Evolutionary conservation across 1,140 invertebrate species (phyloP), one percentile per base, ranked within the genome.

Genomic region (Dreissena polymorpha): DNA sequence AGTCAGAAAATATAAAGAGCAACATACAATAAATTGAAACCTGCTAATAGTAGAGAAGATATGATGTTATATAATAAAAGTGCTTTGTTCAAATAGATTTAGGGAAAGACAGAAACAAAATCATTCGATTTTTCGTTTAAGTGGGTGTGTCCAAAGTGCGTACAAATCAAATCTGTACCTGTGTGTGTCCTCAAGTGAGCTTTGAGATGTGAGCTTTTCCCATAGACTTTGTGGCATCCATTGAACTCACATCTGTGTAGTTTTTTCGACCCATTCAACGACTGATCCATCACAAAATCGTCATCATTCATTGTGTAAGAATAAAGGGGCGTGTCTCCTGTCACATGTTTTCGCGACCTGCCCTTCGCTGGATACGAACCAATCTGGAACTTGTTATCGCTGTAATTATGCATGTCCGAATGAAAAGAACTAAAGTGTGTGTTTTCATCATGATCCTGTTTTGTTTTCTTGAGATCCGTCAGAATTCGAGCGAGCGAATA

Each of bases 201-300:
- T 89, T 96, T 96, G 6, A 96, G 92, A 92, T 96, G 96, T 27
- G 96, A 96, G 86, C 95, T 96, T 91, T 96, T 96, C 25, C 95
- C 95, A 91, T 96, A 99, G 69, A 99, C 98, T 94, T 99, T 99
- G 49, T 97, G 97, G 94, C 99, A 99, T 27, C 97, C 98, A 0
- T 97, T 97, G 93, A 99, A 99, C 94, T 99, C 98, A 93, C 99
- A 99, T 23, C 93, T 94, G 91, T 95, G 95, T 13, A 88, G 10
- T 84, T 89, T 91, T 77, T 87, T 88, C 13, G 67, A 29, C 10
- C 68, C 55, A 39, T 67, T n/a, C 18, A 64, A 69, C 29, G 57
- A 51, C 14, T 39, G 65, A 77, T 83, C 72, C 23, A 53, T 3
- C 16, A n/a, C n/a, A n/a, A 73, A 68, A 74, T 82, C 85, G 65